Conservation (phyloP, 1,140 invertebrate species). For the Procambarus clarkii region DNA sequence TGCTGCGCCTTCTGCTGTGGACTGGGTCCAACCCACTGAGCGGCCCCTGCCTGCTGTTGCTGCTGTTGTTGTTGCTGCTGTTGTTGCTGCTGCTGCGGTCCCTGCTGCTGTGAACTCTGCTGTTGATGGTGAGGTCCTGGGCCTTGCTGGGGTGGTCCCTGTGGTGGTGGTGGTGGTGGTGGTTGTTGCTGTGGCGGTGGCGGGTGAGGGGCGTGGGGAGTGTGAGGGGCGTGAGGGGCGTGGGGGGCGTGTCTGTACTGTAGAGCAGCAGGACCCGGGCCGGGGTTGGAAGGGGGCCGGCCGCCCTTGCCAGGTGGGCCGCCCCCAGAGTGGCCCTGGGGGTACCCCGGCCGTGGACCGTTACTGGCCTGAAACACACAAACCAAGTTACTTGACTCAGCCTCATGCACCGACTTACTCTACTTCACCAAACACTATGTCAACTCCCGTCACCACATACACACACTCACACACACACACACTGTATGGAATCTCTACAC, state of each 20-base stretch:
- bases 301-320: slow-evolving; percentile 63
- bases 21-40: slow-evolving; percentile 31
- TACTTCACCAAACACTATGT: neutral
- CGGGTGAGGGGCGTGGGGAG: slow-evolving; percentile 23
- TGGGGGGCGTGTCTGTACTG: slow-evolving; percentile 56
- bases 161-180: slow-evolving; percentile 24
- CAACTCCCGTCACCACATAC: neutral
- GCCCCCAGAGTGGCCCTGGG: slow-evolving; percentile 52
- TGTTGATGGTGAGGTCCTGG: slow-evolving; percentile 35
- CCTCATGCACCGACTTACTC: neutral
- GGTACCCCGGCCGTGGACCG: slow-evolving; percentile 57
- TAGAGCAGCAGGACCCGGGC: slow-evolving; percentile 40
- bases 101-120: slow-evolving; percentile 32
- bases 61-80: slow-evolving; percentile 31
- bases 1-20: slow-evolving; percentile 38
- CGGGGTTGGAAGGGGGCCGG: slow-evolving; percentile 65
- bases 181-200: slow-evolving; percentile 44
- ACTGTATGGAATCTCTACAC: too few species aligned
- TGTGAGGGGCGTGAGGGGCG: slow-evolving; percentile 24
- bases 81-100: slow-evolving; percentile 2
- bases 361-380: slow-evolving; percentile 50
- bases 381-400: neutral
- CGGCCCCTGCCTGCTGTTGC: neutral
- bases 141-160: slow-evolving; percentile 31
- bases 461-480: neutral